These are phyloP conservation scores for Meteorus colon DNA, from an alignment of 2,888 invertebrate species.

Conservation along the genomic window DNA sequence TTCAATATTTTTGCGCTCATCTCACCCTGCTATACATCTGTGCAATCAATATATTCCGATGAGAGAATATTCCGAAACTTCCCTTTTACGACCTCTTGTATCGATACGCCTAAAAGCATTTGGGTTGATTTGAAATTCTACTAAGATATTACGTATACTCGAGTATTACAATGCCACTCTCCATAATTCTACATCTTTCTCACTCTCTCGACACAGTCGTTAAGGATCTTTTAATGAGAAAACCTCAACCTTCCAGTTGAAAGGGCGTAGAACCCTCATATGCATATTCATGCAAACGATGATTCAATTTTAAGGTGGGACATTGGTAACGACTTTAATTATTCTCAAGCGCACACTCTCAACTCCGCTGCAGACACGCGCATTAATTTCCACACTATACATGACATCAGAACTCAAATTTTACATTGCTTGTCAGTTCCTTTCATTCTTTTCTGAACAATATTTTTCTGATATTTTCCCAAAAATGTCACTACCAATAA, in stretches of 20 bases:
- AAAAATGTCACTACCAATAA: not conserved
- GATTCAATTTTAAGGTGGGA: conserved; percentile 56
- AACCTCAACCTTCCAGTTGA: conserved; percentile 29
- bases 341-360: conserved; percentile 44
- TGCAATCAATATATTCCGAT: too few species aligned
- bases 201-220: conserved; percentile 47
- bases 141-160: conserved; percentile 9
- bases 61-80: too few species aligned
- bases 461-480: too few species aligned
- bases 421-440: too few species aligned
- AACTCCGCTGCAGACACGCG: conserved; percentile 7
- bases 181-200: not conserved
- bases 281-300: conserved; percentile 56
- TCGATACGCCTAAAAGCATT: conserved; percentile 27
- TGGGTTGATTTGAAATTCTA: conserved; percentile 14
- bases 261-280: conserved; percentile 27
- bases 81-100: not conserved
- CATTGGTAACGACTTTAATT: conserved; percentile 57
- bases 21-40: too few species aligned
- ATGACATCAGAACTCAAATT: not conserved
- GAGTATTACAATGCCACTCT: conserved; percentile 14
- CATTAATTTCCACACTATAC: conserved; percentile 14
- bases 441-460: too few species aligned
- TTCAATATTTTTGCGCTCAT: too few species aligned
- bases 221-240: conserved; percentile 55